Conservation (phyloP, 2,888 invertebrate species). For the Callimorpha dominula region DNA sequence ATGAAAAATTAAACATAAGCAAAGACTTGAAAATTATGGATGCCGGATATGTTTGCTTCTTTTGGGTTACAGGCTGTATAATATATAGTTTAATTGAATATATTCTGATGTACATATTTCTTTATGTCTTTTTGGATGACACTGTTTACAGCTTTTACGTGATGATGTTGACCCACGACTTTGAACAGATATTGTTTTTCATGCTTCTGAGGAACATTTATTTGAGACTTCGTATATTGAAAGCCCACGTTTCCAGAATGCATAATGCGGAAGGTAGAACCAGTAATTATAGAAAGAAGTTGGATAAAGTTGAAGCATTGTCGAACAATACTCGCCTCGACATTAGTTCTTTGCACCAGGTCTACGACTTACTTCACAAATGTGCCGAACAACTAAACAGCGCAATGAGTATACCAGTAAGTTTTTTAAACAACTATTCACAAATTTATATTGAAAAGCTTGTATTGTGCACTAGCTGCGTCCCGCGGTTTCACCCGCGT, state of each 20-base stretch:
- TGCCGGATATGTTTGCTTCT: conserved; percentile 39
- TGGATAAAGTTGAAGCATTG: conserved; percentile 59
- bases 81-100: conserved; percentile 56
- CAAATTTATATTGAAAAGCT: not conserved
- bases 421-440: conserved; percentile 14
- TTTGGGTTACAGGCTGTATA: conserved; percentile 48
- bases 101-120: conserved; percentile 41
- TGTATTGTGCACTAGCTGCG: no score
- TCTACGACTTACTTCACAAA: conserved; percentile 71
- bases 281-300: conserved; percentile 34
- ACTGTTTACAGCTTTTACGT: conserved; percentile 44
- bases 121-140: conserved; percentile 35
- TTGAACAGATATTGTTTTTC: conserved; percentile 66
- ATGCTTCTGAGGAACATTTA: conserved; percentile 60
- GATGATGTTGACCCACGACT: conserved; percentile 61
- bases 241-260: conserved; percentile 63
- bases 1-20: conserved; percentile 63
- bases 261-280: conserved; percentile 44
- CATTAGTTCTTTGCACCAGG: conserved; percentile 64
- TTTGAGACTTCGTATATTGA: conserved; percentile 64
- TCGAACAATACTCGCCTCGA: conserved; percentile 62
- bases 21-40: conserved; percentile 52
- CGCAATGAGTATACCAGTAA: conserved; percentile 73
- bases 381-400: conserved; percentile 69
- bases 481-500: no score